These are phyloP conservation scores for Lampris incognitus DNA, from an alignment of 2,113 vertebrate species.

Conservation along the genomic window DNA sequence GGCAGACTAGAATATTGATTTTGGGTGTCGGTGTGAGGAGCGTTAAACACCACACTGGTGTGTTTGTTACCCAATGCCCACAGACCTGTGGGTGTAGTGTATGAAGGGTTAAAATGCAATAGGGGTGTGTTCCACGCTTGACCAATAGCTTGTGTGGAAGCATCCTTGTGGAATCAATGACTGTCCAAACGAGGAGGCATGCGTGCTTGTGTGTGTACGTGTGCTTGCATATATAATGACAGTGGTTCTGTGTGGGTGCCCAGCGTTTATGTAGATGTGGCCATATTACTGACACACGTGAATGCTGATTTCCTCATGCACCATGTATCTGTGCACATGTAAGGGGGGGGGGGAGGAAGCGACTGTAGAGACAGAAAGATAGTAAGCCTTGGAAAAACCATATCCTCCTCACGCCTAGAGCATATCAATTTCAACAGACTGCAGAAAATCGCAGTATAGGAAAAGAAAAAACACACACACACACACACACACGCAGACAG, in stretches of 20 bases:
- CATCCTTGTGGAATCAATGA: slow-evolving; percentile 43
- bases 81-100: not conserved
- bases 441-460: slow-evolving; percentile 5
- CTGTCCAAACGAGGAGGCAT: not conserved
- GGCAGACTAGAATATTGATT: not conserved
- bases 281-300: too few relatives aligned
- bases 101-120: not conserved
- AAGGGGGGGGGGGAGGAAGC: slow-evolving; percentile 14
- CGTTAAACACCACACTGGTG: not conserved
- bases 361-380: slow-evolving; percentile 33
- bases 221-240: not conserved
- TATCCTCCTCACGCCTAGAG: slow-evolving; percentile 32
- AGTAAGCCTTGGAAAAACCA: slow-evolving; percentile 52
- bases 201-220: not conserved
- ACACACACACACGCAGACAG: slow-evolving; percentile 23
- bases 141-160: not conserved
- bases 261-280: too few relatives aligned
- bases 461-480: slow-evolving; percentile 23
- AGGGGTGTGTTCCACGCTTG: slow-evolving; percentile 1
- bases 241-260: too few relatives aligned
- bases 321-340: too few relatives aligned
- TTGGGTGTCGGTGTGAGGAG: not conserved
- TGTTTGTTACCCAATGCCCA: not conserved
- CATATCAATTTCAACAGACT: slow-evolving; percentile 34
- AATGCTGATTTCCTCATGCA: too few relatives aligned